A percentile compares a stretch with the other conserved stretches of the same genome.
These are phyloP conservation scores for Pygmarrhopalites habei DNA, from an alignment of 1,140 invertebrate genomes.

Conservation along the genomic window DNA sequence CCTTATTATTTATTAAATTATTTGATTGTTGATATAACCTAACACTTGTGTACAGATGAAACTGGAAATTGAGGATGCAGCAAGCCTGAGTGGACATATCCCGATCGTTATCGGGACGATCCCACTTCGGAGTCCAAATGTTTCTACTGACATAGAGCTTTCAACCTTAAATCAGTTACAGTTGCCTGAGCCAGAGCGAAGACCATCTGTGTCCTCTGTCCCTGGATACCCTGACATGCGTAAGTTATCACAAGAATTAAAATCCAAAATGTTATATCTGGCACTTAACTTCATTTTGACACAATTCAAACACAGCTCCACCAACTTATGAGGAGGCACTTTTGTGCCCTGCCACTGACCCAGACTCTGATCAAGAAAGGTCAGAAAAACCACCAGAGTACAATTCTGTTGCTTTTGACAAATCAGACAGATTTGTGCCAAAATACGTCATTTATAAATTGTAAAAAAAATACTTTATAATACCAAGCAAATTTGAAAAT, in stretches of 20 bases:
- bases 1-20: too few species aligned
- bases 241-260: slow-evolving; percentile 26
- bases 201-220: background rate
- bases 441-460: slow-evolving; percentile 19
- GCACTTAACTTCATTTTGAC: background rate
- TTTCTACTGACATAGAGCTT: background rate
- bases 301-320: slow-evolving; percentile 17
- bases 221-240: slow-evolving; percentile 25
- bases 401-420: slow-evolving; percentile 1
- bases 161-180: background rate
- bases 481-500: too few species aligned
- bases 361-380: slow-evolving; percentile 10
- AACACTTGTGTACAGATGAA: too few species aligned
- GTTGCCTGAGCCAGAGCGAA: background rate
- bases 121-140: slow-evolving; percentile 9
- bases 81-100: slow-evolving; percentile 24
- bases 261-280: background rate
- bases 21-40: too few species aligned
- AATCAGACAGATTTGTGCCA: slow-evolving; percentile 8
- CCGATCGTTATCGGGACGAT: slow-evolving; percentile 28
- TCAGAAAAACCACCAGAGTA: slow-evolving; percentile 16
- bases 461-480: too few species aligned
- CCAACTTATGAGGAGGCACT: slow-evolving; percentile 31
- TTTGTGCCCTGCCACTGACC: background rate
- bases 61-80: slow-evolving; percentile 26